A percentile compares a stretch with the other conserved stretches of the same genome.
phyloP scores from a whole-genome alignment of 1,140 invertebrate genomes.

The Watersipora subatra region DNA sequence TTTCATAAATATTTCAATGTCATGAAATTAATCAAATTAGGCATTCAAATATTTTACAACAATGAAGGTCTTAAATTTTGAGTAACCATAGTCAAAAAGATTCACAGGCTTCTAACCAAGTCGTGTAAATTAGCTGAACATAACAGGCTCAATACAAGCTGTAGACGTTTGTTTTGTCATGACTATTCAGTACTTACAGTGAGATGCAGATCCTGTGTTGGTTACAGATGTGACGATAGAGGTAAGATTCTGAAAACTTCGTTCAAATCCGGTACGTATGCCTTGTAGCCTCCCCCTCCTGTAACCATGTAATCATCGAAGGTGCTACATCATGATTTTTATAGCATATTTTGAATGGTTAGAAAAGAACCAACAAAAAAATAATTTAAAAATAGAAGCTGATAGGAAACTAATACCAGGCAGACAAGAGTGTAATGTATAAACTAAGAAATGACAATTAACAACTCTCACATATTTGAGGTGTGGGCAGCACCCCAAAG shows the following conservation, averaged over 20 bases:
- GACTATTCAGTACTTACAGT: background rate
- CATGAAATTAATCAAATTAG: too few species aligned
- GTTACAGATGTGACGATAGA: background rate
- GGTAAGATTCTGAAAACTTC: background rate
- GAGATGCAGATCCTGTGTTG: background rate
- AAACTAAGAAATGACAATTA: background rate
- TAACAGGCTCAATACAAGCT: background rate
- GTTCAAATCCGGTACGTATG: background rate
- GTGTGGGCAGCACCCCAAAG: background rate
- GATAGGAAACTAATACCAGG: background rate
- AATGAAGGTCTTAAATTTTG: background rate
- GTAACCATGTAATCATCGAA: too few species aligned
- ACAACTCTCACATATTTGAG: background rate
- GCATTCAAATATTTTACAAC: too few species aligned
- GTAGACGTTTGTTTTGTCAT: background rate
- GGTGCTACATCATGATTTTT: too few species aligned
- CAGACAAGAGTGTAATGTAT: background rate
- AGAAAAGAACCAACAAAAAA: too few species aligned
- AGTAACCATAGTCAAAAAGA: background rate
- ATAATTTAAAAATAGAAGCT: too few species aligned
- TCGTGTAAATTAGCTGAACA: background rate
- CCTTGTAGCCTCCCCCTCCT: background rate
- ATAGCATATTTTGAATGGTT: too few species aligned
- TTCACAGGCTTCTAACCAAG: background rate
- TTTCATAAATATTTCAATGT: too few species aligned